These are phyloP conservation scores for Palythoa grandis DNA, from an alignment of 92 coral and sea anemone species.

Conservation along the genomic window DNA sequence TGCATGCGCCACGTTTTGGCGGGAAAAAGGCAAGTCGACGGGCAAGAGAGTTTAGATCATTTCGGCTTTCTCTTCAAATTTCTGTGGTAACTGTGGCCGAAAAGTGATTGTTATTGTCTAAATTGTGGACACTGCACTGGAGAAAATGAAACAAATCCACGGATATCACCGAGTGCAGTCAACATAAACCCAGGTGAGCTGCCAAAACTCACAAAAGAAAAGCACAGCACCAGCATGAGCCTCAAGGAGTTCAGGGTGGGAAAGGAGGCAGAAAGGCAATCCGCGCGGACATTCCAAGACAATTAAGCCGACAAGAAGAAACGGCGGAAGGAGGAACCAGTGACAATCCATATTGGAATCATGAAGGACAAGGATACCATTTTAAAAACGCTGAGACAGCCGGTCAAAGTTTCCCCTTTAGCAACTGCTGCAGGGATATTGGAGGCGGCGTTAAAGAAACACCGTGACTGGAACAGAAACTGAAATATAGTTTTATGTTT, in stretches of 20 bases:
- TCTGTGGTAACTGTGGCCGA: no score
- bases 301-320: neutral
- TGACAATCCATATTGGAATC: neutral
- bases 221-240: neutral
- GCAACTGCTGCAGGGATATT: neutral
- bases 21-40: no score
- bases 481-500: no score
- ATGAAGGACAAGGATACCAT: constrained; percentile 22
- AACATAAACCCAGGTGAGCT: no score
- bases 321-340: neutral
- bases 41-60: no score
- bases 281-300: neutral
- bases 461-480: no score
- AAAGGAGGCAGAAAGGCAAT: constrained; percentile 11
- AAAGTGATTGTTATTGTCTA: neutral
- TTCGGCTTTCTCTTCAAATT: no score
- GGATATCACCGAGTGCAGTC: no score
- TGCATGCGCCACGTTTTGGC: no score
- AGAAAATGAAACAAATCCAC: neutral
- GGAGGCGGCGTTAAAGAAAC: no score
- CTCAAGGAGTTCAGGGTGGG: constrained; percentile 4
- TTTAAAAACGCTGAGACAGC: constrained; percentile 2
- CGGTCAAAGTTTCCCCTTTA: neutral
- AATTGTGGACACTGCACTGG: neutral
- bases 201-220: neutral